phyloP scores from a whole-genome alignment of 2,113 vertebrate species.

The Chionodraco myersi region DNA sequence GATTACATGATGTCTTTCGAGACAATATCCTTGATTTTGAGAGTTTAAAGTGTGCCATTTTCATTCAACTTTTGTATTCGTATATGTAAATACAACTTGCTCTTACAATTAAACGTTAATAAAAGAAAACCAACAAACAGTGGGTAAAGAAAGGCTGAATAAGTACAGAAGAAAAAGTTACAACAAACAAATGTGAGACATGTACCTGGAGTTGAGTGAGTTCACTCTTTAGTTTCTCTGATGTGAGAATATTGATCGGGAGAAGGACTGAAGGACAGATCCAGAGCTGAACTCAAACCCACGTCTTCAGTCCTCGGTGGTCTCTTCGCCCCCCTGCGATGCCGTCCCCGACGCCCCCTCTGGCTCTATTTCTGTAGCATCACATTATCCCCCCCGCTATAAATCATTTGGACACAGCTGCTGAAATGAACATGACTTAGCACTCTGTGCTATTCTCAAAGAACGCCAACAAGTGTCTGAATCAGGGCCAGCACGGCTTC shows the following conservation, averaged over 20 bases:
- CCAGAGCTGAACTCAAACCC: slow-evolving; percentile 42
- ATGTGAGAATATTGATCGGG: slow-evolving; percentile 36
- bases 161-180: not conserved
- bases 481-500: slow-evolving; percentile 21
- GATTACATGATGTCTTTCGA: not conserved
- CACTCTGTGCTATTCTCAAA: slow-evolving; percentile 36
- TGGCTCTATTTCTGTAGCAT: slow-evolving; percentile 60
- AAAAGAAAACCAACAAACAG: not conserved
- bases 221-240: slow-evolving; percentile 21
- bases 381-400: slow-evolving; percentile 35
- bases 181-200: not conserved
- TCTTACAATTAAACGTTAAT: too few species aligned
- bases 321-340: slow-evolving; percentile 23
- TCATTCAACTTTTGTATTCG: not conserved
- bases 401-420: slow-evolving; percentile 59
- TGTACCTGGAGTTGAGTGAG: slow-evolving; percentile 1
- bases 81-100: not conserved
- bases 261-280: slow-evolving; percentile 20
- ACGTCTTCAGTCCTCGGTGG: slow-evolving; percentile 18
- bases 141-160: not conserved
- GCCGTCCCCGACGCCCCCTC: slow-evolving; percentile 43
- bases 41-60: not conserved
- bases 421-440: slow-evolving; percentile 55
- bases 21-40: not conserved
- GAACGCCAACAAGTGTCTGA: slow-evolving; percentile 55